Conservation (phyloP, 2,113 vertebrate species). For the Rhipidura dahli region DNA sequence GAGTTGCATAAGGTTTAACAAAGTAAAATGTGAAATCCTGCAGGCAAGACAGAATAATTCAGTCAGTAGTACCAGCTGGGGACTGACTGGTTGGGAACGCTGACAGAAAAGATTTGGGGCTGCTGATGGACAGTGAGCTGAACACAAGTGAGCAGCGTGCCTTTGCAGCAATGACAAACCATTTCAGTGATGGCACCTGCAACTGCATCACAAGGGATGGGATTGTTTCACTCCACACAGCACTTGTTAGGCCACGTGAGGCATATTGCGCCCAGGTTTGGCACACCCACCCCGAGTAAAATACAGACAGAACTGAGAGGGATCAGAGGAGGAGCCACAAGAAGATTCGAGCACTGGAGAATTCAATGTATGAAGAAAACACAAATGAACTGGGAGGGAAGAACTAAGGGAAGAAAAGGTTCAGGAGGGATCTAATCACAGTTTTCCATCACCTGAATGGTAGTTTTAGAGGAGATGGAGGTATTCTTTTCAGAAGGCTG, state of each 20-base stretch:
- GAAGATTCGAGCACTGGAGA: not conserved
- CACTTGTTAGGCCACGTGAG: not conserved
- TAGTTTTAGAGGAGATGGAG: not conserved
- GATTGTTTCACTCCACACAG: not conserved
- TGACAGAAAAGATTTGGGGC: not conserved
- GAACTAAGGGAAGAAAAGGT: not conserved
- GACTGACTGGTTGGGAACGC: not conserved
- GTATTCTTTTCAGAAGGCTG: not conserved
- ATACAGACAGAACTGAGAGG: not conserved
- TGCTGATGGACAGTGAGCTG: not conserved
- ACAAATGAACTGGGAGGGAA: not conserved
- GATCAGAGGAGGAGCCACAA: not conserved
- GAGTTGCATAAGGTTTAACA: not conserved
- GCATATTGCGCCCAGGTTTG: not conserved
- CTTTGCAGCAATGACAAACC: not conserved
- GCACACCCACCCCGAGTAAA: not conserved
- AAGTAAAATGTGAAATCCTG: not conserved
- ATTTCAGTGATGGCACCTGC: not conserved
- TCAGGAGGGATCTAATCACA: not conserved
- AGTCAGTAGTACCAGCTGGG: not conserved
- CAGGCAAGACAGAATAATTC: not conserved
- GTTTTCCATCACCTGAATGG: not conserved
- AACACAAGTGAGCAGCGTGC: fast-evolving
- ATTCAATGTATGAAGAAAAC: not conserved
- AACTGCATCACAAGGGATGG: not conserved